Evolutionary conservation across 2,113 vertebrate genomes (phyloP).

Genomic region (Lonchura striata): DNA sequence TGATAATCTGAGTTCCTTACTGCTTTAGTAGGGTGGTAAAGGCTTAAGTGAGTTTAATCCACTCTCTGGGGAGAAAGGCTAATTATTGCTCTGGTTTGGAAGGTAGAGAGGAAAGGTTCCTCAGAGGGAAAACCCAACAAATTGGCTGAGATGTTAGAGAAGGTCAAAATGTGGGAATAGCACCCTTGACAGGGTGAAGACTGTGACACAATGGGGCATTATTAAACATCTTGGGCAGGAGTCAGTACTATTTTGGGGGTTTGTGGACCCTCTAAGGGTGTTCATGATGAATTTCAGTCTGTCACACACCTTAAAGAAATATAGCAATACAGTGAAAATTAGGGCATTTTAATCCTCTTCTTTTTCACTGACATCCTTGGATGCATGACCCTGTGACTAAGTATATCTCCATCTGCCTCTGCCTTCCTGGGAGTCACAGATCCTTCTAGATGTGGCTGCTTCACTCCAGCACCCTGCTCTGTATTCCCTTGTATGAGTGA

Average conservation of each 20-base stretch:
- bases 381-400: neutral
- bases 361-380: neutral
- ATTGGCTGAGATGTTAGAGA: neutral
- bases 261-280: neutral
- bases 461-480: neutral
- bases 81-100: neutral
- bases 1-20: neutral
- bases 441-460: neutral
- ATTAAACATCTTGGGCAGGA: neutral
- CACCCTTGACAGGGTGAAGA: neutral
- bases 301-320: neutral
- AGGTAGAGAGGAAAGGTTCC: neutral
- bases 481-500: neutral
- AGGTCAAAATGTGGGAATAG: neutral
- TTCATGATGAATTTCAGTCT: neutral
- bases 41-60: slow-evolving; percentile 9
- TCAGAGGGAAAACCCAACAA: neutral
- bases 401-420: neutral
- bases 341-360: neutral
- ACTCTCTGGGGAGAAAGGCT: neutral
- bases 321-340: neutral
- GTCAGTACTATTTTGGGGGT: neutral
- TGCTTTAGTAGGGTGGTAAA: neutral
- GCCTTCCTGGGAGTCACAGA: neutral
- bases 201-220: neutral